Evolutionary conservation across 2,113 vertebrate genomes (phyloP).

Genomic region (Lepisosteus oculatus): DNA sequence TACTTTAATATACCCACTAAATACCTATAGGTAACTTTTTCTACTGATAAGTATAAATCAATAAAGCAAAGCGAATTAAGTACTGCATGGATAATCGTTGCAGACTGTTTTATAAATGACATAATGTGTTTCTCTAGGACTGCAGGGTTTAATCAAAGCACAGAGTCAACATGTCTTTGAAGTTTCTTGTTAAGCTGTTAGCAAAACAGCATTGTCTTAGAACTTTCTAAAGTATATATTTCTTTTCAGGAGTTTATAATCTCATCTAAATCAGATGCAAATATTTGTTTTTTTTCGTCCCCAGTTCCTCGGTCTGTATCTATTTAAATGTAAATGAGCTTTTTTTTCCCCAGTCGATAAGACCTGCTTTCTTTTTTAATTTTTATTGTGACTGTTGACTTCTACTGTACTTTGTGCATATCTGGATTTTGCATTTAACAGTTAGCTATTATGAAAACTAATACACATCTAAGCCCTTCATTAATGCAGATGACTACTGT

Average conservation of each 20-base stretch:
- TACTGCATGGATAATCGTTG: too few relatives aligned
- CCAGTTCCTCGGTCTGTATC: constrained; percentile 14
- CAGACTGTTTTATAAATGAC: not conserved
- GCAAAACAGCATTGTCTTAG: not conserved
- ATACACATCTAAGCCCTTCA: not conserved
- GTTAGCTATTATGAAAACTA: constrained; percentile 17
- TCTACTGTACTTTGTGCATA: constrained; percentile 8
- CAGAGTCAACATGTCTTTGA: constrained; percentile 11
- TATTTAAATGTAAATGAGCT: constrained; percentile 31
- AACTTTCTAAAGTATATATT: constrained; percentile 1
- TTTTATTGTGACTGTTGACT: constrained; percentile 22
- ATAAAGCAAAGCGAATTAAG: too few relatives aligned
- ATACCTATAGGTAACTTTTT: too few relatives aligned
- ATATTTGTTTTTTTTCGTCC: constrained; percentile 18
- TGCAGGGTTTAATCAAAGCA: not conserved
- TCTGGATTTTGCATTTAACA: constrained; percentile 16
- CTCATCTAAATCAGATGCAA: constrained; percentile 25
- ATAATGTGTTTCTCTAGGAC: constrained; percentile 4
- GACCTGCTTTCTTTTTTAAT: constrained; percentile 23
- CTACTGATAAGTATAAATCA: too few relatives aligned
- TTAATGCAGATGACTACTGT: constrained; percentile 7
- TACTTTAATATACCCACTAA: too few relatives aligned
- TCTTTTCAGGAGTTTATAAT: constrained; percentile 16
- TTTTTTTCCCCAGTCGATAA: constrained; percentile 5
- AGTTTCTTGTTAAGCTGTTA: constrained; percentile 5